Base-by-base conservation (phyloP, 1,140 invertebrate species). In the Drosophila leontia region DNA sequence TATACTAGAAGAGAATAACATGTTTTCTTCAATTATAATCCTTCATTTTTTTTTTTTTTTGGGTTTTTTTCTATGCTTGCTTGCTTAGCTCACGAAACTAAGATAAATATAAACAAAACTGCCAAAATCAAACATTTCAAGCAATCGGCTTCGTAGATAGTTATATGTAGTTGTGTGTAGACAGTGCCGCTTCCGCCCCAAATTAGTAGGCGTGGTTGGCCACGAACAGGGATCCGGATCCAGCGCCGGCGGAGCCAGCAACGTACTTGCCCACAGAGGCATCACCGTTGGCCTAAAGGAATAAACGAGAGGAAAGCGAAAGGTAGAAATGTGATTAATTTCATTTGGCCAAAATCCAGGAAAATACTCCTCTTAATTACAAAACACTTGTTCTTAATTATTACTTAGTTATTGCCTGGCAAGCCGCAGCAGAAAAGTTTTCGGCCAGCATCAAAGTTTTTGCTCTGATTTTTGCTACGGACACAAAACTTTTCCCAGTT, bases 241-340 rank as follows among this genome's bases (percentile, higher is more conserved):
- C 98, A 88, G 95, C 95, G 88, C 98, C 93, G 23, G 96, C 95
- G 68, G 96, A 96, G 87, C 98, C 98, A 50, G 96, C 96, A 64
- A 94, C 94, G 92, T 99, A 99, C 94, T 98, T 97, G 82, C 98
- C 98, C 68, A 96, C 92, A 70, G 97, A 95, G 42, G 98, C 97
- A 68, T 97, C 95, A 74, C 97, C 96, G 94, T 99, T 99, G 50
- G 97, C 98, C 97, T 98, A 94, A 45, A 94, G 93, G 74, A 79
- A 19, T 8, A 37, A 37, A 62, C 3, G 0, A 39, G 59, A 53
- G 55, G 26, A 5, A 37, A 37, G 60, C 2, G 0, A 39, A 56
- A 53, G 55, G 26, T 29, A 29, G 26, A 69, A 34, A 68, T 37
- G 34, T 51, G 26, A 58, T 87, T 82, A 87, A 69, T 78, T 75